These are phyloP conservation scores for Zophobas morio DNA, from an alignment of 1,140 invertebrate genomes.

Conservation along the genomic window DNA sequence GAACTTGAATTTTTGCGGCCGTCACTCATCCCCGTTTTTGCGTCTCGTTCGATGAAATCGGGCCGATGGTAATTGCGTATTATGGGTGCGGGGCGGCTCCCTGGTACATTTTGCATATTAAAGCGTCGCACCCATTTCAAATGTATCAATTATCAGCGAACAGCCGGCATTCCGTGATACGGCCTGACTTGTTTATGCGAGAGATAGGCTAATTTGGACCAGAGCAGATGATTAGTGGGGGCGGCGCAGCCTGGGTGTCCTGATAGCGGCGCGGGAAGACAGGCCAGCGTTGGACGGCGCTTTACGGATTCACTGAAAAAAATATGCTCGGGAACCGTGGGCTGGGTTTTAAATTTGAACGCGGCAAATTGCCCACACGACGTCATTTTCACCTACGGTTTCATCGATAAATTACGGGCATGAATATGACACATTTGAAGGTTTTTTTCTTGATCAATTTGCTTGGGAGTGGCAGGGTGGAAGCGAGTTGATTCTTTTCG, in stretches of 20 bases:
- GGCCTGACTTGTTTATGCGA: conserved; percentile 62
- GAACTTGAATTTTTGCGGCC: too few relatives aligned
- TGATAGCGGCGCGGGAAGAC: conserved; percentile 43
- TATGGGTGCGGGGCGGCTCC: not conserved
- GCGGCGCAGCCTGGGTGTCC: conserved; percentile 20
- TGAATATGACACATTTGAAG: conserved; percentile 31
- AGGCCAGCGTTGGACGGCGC: conserved; percentile 31
- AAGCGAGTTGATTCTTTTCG: too few relatives aligned
- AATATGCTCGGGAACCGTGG: conserved; percentile 22
- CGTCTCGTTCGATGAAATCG: too few relatives aligned
- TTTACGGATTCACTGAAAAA: conserved; percentile 31
- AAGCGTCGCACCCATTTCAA: conserved; percentile 52
- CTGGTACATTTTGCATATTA: conserved; percentile 51
- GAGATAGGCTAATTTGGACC: conserved; percentile 62
- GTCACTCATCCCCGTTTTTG: too few relatives aligned
- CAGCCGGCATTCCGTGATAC: conserved; percentile 59
- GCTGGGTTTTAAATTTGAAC: conserved; percentile 31
- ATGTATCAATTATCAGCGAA: conserved; percentile 62
- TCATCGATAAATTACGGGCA: conserved; percentile 27
- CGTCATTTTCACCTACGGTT: conserved; percentile 32
- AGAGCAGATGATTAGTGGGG: conserved; percentile 61
- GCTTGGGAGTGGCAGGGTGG: not conserved
- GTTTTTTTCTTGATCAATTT: conserved; percentile 26
- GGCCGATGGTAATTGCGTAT: not conserved
- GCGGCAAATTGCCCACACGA: conserved; percentile 20